Percentiles rank a stretch among this genome's conserved stretches.
These are phyloP conservation scores for Carduelis carduelis DNA, from an alignment of 2,797 vertebrate species.

Conservation along the genomic window DNA sequence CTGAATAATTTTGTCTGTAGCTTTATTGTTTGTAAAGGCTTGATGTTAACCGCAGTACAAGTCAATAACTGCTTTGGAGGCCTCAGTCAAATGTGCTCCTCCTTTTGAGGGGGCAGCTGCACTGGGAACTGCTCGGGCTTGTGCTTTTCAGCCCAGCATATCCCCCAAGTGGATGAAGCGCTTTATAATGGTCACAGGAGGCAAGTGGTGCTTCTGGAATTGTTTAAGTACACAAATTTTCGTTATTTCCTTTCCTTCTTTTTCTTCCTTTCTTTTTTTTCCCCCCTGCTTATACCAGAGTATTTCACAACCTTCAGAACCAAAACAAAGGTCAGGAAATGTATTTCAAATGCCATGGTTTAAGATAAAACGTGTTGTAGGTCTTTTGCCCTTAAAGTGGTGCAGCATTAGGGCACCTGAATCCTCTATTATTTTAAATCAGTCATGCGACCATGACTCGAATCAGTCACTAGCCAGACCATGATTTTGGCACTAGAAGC, in stretches of 20 bases:
- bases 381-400: conserved; percentile 11
- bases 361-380: neutral
- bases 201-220: neutral
- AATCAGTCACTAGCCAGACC: neutral
- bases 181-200: neutral
- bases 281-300: neutral
- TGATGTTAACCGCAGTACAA: neutral
- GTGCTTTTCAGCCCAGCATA: neutral
- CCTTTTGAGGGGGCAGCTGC: neutral
- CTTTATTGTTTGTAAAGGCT: neutral
- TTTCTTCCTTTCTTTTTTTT: neutral
- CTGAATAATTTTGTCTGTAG: conserved; percentile 1
- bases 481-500: neutral
- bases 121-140: neutral
- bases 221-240: neutral
- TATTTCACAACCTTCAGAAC: neutral
- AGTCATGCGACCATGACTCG: neutral
- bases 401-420: conserved; percentile 32
- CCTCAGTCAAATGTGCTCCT: neutral
- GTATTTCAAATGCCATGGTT: neutral
- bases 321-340: conserved; percentile 25
- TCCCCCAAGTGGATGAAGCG: neutral
- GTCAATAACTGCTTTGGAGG: neutral
- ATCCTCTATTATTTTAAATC: conserved; percentile 49
- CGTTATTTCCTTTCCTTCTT: neutral